These are phyloP conservation scores for Laodelphax striatellus DNA, from an alignment of 1,140 invertebrate genomes.

Conservation along the genomic window DNA sequence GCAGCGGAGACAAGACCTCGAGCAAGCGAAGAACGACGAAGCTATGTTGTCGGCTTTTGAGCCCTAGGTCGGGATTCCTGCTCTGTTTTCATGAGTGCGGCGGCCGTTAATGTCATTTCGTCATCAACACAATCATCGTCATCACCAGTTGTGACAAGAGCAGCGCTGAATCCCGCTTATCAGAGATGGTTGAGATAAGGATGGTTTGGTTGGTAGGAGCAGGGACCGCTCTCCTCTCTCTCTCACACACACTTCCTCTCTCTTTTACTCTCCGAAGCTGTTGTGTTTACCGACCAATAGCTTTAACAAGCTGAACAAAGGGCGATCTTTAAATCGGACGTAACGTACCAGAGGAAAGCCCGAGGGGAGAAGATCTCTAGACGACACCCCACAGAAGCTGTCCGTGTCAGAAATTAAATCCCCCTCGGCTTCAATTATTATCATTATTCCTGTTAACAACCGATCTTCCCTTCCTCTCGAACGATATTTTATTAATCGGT, in stretches of 20 bases:
- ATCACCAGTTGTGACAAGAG: background rate
- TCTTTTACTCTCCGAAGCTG: background rate
- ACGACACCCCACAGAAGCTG: background rate
- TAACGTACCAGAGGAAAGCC: no score
- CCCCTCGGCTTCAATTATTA: background rate
- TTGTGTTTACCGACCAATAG: background rate
- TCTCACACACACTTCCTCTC: no score
- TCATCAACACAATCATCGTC: background rate
- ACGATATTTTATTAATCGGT: background rate
- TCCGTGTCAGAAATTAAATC: constrained; percentile 1
- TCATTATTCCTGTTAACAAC: constrained; percentile 3
- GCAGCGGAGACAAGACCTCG: no score
- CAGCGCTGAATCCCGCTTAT: background rate
- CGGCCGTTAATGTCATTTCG: no score
- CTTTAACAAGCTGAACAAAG: constrained; percentile 1
- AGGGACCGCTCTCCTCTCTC: no score
- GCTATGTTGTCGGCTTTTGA: no score
- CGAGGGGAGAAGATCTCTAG: no score
- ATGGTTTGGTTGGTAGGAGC: background rate
- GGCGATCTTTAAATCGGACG: background rate
- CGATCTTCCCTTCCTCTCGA: background rate
- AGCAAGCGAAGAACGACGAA: no score
- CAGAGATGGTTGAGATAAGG: background rate
- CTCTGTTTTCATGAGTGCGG: no score
- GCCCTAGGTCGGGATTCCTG: no score